phyloP scores from a whole-genome alignment of 2,113 vertebrate species.

The Microtus ochrogaster region DNA sequence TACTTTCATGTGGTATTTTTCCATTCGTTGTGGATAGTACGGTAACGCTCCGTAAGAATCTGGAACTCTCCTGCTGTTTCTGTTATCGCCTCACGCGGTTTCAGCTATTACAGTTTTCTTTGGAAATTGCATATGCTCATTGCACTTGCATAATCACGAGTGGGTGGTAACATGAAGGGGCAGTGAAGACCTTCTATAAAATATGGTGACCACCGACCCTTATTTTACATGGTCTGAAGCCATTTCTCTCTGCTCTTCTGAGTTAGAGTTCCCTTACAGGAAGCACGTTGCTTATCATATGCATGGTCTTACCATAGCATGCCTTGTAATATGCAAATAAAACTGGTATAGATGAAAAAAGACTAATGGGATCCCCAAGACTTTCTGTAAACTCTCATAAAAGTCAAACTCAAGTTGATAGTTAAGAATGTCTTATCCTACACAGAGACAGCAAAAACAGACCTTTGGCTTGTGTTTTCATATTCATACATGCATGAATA shows the following conservation, averaged over 20 bases:
- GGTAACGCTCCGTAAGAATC: background rate
- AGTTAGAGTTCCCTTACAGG: background rate
- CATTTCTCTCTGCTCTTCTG: background rate
- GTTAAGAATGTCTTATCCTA: background rate
- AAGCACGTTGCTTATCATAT: background rate
- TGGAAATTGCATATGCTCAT: background rate
- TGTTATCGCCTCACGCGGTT: background rate
- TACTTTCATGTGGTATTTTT: background rate
- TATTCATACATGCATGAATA: too few relatives aligned
- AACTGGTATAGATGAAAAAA: background rate
- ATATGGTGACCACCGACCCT: fast-evolving
- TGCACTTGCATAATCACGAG: background rate
- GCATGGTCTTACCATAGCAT: background rate
- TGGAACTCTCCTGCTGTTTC: background rate
- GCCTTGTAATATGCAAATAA: background rate
- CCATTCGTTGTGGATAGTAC: background rate
- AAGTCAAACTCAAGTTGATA: background rate
- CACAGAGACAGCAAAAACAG: background rate
- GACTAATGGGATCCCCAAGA: background rate
- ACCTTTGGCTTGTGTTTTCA: background rate
- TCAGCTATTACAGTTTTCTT: background rate
- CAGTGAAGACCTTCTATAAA: background rate
- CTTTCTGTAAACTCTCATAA: background rate
- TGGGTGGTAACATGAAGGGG: background rate
- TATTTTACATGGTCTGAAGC: background rate